Conservation (phyloP, 2,797 vertebrate genomes). For the Orientallactaga sibirica region DNA sequence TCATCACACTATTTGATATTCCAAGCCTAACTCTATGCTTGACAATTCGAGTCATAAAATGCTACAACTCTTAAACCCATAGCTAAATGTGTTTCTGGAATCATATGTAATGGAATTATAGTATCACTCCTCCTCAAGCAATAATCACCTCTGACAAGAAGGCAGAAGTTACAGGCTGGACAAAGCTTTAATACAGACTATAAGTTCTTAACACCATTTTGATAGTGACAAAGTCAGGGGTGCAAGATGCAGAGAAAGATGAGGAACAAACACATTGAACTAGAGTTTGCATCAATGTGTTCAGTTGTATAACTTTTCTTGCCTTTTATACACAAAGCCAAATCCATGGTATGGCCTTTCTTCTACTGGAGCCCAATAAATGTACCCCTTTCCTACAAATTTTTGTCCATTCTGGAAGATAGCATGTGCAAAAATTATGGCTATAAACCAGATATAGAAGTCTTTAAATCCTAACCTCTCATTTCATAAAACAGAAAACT, state of each 20-base stretch:
- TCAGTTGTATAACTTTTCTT: not conserved
- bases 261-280: not conserved
- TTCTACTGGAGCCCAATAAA: not conserved
- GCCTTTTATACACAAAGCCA: not conserved
- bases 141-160: not conserved
- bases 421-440: not conserved
- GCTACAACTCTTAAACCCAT: slow-evolving; percentile 2
- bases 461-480: not conserved
- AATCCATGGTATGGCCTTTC: not conserved
- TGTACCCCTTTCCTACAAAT: not conserved
- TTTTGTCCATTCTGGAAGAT: not conserved
- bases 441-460: not conserved
- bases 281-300: not conserved
- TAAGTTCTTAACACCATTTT: not conserved
- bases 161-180: not conserved
- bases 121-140: slow-evolving; percentile 10
- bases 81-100: slow-evolving; percentile 33
- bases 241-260: slow-evolving; percentile 4
- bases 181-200: slow-evolving; percentile 4
- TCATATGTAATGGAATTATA: slow-evolving; percentile 29
- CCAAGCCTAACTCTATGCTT: not conserved
- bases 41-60: slow-evolving; percentile 48
- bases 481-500: slow-evolving; percentile 38
- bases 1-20: not conserved
- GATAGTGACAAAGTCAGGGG: slow-evolving; percentile 27